phyloP scores from a whole-genome alignment of 2,888 invertebrate species.

The Dendrolimus houi region DNA sequence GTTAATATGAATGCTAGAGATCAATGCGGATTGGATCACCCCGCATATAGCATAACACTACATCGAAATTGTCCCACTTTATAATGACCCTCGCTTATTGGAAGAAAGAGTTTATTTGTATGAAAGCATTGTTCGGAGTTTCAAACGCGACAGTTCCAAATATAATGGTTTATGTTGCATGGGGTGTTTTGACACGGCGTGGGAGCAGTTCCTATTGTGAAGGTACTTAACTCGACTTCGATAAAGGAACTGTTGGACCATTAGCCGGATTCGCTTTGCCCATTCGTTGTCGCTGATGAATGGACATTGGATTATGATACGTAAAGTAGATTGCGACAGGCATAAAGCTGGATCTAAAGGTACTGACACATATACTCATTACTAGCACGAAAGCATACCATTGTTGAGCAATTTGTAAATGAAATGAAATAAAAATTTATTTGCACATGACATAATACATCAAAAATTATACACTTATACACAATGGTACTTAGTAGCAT shows the following conservation, averaged over 20 bases:
- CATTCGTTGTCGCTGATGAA: conserved; percentile 65
- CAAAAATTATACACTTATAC: too few relatives aligned
- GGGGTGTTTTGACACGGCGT: conserved; percentile 73
- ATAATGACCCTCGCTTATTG: conserved; percentile 22
- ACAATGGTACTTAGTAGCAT: too few relatives aligned
- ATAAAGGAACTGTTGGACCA: conserved; percentile 70
- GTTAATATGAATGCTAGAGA: conserved; percentile 53
- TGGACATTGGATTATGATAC: conserved; percentile 69
- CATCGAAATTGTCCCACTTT: conserved; percentile 31
- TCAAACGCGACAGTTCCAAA: conserved; percentile 21
- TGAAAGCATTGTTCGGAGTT: conserved; percentile 4
- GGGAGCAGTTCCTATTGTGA: conserved; percentile 68
- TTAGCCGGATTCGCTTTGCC: conserved; percentile 71
- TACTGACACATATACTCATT: neutral
- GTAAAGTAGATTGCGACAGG: conserved; percentile 45
- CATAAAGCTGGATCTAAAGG: conserved; percentile 30
- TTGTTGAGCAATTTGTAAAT: too few relatives aligned
- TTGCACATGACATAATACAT: too few relatives aligned
- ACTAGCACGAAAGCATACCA: too few relatives aligned
- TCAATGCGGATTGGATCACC: conserved; percentile 58
- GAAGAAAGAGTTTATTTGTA: conserved; percentile 3
- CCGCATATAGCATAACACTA: conserved; percentile 45
- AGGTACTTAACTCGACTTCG: conserved; percentile 65
- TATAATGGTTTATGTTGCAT: conserved; percentile 34
- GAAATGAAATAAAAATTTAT: too few relatives aligned